These are phyloP conservation scores for Triops cancriformis DNA, from an alignment of 1,140 invertebrate species.

Conservation along the genomic window DNA sequence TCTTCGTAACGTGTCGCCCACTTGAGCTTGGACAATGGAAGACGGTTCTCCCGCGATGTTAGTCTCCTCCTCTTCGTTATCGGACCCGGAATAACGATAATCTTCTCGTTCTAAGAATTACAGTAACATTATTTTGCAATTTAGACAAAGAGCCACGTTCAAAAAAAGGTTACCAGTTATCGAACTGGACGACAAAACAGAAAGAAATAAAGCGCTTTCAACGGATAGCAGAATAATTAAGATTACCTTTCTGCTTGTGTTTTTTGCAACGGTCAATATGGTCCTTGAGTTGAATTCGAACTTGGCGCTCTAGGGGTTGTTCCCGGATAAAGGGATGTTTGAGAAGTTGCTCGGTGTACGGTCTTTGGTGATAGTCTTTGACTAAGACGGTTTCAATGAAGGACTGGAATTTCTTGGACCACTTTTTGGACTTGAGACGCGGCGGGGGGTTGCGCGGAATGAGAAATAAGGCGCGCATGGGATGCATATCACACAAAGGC, in stretches of 20 bases:
- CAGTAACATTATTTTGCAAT: not conserved
- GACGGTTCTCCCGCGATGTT: slow-evolving; percentile 77
- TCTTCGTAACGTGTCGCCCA: slow-evolving; percentile 80
- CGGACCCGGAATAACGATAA: slow-evolving; percentile 75
- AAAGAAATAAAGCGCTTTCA: not conserved
- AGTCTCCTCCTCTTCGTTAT: slow-evolving; percentile 76
- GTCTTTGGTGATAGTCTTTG: slow-evolving; percentile 96
- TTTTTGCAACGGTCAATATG: slow-evolving; percentile 97
- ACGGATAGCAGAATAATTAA: slow-evolving; percentile 26
- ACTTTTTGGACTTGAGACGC: slow-evolving; percentile 94
- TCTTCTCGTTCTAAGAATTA: slow-evolving; percentile 42
- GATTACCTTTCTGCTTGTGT: slow-evolving; percentile 69
- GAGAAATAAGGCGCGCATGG: slow-evolving; percentile 96
- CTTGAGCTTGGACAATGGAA: slow-evolving; percentile 78
- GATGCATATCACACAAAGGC: slow-evolving; percentile 96
- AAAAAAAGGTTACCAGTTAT: too few species aligned
- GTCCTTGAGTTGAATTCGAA: slow-evolving; percentile 96
- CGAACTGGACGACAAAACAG: not conserved
- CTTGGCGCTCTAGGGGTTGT: slow-evolving; percentile 95
- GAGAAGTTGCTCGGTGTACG: slow-evolving; percentile 94
- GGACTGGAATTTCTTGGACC: slow-evolving; percentile 88
- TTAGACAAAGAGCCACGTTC: not conserved
- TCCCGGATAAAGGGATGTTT: slow-evolving; percentile 97
- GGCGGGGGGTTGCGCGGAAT: slow-evolving; percentile 97
- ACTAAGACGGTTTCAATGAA: slow-evolving; percentile 83